A percentile compares a stretch with the other conserved stretches of the same genome.
phyloP scores from a whole-genome alignment of 2,888 invertebrate species.

The Apotomis capreana region DNA sequence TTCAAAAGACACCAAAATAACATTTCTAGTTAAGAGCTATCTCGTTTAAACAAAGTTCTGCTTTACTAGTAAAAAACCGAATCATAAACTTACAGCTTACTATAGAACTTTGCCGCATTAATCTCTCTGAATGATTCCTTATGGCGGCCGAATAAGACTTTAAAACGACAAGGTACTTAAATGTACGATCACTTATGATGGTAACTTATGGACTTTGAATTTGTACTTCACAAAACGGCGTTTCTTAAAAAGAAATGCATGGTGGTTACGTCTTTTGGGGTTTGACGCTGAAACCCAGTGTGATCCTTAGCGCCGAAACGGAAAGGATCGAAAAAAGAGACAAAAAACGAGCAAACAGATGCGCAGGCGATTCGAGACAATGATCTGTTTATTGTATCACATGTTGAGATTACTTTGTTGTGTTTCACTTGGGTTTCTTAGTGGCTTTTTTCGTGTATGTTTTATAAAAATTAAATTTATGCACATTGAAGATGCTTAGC shows the following conservation, averaged over 20 bases:
- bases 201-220: neutral
- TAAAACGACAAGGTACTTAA: neutral
- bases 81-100: constrained; percentile 6
- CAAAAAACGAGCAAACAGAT: constrained; percentile 53
- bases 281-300: constrained; percentile 30
- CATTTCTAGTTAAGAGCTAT: constrained; percentile 30
- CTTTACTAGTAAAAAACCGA: constrained; percentile 10
- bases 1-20: constrained; percentile 39
- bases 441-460: neutral
- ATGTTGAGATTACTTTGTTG: constrained; percentile 44
- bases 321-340: constrained; percentile 44
- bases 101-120: neutral
- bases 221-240: constrained; percentile 17
- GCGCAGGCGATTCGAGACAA: constrained; percentile 55
- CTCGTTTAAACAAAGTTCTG: constrained; percentile 15
- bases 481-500: too few species aligned
- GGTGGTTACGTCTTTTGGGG: constrained; percentile 17
- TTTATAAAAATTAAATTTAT: neutral
- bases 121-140: neutral
- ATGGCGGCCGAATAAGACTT: neutral
- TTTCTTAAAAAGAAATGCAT: neutral
- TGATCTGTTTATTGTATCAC: constrained; percentile 64
- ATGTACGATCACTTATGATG: neutral
- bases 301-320: constrained; percentile 41
- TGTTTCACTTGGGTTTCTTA: constrained; percentile 44